Percentiles rank a stretch among this genome's conserved stretches.
Conservation (phyloP, 1,140 invertebrate species). For the Drosophila leontia region DNA sequence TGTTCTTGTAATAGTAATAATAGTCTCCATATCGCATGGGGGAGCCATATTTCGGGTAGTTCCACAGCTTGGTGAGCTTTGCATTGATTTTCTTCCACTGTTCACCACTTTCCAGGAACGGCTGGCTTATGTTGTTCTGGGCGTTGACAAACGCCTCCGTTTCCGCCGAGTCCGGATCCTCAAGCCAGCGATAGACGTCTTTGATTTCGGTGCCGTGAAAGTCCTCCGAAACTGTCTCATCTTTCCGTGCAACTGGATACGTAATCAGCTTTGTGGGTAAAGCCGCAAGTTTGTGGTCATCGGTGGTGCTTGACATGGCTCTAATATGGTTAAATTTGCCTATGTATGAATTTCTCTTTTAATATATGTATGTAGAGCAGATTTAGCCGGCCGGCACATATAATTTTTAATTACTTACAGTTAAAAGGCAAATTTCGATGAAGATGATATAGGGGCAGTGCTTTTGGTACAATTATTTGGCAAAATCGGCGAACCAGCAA, state of each 20-base stretch:
- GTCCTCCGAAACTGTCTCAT: slow-evolving; percentile 91
- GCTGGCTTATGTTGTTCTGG: slow-evolving; percentile 95
- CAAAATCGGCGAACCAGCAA: slow-evolving; percentile 28
- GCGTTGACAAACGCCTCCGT: slow-evolving; percentile 96
- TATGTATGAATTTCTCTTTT: background rate
- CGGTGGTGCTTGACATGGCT: slow-evolving; percentile 32
- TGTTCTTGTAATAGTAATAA: slow-evolving; percentile 98
- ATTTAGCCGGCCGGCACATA: background rate
- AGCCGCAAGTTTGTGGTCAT: background rate
- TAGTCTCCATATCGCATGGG: slow-evolving; percentile 92
- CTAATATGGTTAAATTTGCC: slow-evolving; percentile 14
- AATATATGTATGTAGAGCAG: background rate
- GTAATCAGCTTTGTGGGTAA: slow-evolving; percentile 26
- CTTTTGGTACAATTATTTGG: slow-evolving; percentile 30
- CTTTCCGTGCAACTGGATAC: slow-evolving; percentile 92
- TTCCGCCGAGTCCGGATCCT: slow-evolving; percentile 97
- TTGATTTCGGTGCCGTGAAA: slow-evolving; percentile 93
- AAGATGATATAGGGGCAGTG: slow-evolving; percentile 14
- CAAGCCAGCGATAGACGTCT: slow-evolving; percentile 98
- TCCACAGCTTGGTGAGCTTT: slow-evolving; percentile 95
- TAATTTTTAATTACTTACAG: slow-evolving; percentile 9
- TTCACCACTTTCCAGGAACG: slow-evolving; percentile 93
- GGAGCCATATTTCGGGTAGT: slow-evolving; percentile 97
- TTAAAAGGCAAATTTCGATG: slow-evolving; percentile 10
- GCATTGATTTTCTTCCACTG: slow-evolving; percentile 90